phyloP scores from a whole-genome alignment of 2,888 invertebrate genomes.

The Rhodophaea formosa region DNA sequence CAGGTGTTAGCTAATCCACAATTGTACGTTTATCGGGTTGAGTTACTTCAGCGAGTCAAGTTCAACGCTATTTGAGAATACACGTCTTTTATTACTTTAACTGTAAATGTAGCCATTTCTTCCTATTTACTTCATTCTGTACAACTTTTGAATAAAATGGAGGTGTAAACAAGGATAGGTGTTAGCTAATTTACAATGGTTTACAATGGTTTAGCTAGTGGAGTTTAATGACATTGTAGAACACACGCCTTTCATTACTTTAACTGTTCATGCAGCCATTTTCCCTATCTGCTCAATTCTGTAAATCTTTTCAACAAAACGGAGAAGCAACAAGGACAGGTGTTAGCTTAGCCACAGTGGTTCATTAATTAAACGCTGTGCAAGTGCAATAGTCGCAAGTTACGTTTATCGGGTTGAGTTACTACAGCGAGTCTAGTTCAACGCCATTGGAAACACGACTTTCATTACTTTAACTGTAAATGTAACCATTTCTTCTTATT shows the following conservation, averaged over 20 bases:
- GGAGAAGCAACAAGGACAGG: constrained; percentile 4
- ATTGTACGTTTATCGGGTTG: no score
- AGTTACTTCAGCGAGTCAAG: not conserved
- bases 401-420: not conserved
- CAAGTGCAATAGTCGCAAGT: constrained; percentile 4
- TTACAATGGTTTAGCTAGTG: constrained; percentile 2
- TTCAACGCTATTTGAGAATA: no score
- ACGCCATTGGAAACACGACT: not conserved
- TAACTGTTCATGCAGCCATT: no score
- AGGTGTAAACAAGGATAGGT: constrained; percentile 1
- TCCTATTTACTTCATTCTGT: no score
- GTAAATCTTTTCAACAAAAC: no score
- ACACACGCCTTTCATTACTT: no score
- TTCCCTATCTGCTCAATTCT: no score
- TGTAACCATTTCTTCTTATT: no score
- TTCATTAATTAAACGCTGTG: constrained; percentile 3
- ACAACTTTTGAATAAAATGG: not conserved
- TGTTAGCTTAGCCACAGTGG: not conserved
- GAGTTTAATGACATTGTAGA: not conserved
- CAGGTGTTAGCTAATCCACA: no score
- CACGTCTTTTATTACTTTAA: no score
- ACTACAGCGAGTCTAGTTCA: not conserved
- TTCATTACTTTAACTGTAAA: no score
- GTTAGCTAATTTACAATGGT: not conserved
- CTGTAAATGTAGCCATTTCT: no score